Conservation (phyloP, 2,888 invertebrate genomes). For the Hesperia comma region DNA sequence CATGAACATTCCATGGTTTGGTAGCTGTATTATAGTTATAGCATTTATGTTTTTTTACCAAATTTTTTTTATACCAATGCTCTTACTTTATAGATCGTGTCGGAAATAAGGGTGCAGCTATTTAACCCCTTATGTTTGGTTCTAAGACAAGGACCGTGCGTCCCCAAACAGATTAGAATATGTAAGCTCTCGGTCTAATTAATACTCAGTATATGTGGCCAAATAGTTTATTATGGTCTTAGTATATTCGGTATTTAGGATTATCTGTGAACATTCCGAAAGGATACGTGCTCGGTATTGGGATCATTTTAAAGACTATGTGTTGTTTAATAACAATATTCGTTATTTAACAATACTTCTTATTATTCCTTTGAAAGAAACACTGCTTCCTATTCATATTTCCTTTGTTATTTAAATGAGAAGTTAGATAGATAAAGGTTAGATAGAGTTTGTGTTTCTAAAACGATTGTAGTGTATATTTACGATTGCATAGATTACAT, state of each 20-base stretch:
- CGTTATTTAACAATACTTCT: constrained; percentile 7
- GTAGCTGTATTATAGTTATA: constrained; percentile 74
- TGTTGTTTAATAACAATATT: constrained; percentile 6
- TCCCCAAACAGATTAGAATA: constrained; percentile 34
- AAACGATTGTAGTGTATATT: constrained; percentile 1
- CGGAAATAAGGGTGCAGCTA: constrained; percentile 53
- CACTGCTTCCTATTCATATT: constrained; percentile 10
- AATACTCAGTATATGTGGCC: constrained; percentile 55
- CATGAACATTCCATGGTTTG: constrained; percentile 68
- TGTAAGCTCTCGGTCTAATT: constrained; percentile 43
- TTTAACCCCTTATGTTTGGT: constrained; percentile 35
- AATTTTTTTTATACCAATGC: constrained; percentile 82
- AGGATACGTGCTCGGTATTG: constrained; percentile 22
- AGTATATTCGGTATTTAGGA: constrained; percentile 49
- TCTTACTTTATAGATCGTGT: constrained; percentile 67
- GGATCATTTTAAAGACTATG: constrained; percentile 4
- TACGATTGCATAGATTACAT: background rate
- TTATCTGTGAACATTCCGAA: constrained; percentile 46
- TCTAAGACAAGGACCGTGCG: constrained; percentile 10
- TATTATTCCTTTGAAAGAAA: background rate
- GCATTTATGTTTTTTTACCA: constrained; percentile 77
- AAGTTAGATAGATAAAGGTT: constrained; percentile 36
- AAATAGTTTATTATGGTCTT: constrained; percentile 45
- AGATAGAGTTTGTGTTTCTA: constrained; percentile 17
- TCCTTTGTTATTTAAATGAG: constrained; percentile 35